Evolutionary conservation across 2,888 invertebrate species (phyloP).

Genomic region (Meiosimyza platycephala): DNA sequence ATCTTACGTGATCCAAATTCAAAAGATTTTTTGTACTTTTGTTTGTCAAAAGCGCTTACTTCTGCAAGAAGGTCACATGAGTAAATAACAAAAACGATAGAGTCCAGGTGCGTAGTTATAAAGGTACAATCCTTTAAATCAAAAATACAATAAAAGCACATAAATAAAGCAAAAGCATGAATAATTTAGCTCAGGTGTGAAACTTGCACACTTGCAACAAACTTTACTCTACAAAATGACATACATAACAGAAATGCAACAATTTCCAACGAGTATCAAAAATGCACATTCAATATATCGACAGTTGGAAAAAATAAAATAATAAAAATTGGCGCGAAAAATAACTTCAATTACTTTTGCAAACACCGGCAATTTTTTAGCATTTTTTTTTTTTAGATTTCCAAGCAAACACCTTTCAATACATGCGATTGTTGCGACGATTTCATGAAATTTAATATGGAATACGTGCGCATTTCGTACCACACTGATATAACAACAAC

Average conservation of each 20-base stretch:
- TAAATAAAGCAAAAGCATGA: background rate
- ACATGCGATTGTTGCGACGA: slow-evolving; percentile 2
- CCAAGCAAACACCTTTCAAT: slow-evolving; percentile 15
- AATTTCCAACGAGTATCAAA: too few species aligned
- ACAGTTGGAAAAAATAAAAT: background rate
- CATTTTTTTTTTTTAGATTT: slow-evolving; percentile 2
- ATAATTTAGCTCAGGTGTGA: slow-evolving; percentile 45
- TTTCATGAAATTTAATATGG: background rate
- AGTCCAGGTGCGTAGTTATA: background rate
- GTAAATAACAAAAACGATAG: too few species aligned
- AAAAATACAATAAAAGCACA: background rate
- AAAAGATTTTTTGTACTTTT: too few species aligned
- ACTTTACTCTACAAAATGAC: too few species aligned
- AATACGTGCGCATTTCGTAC: too few species aligned
- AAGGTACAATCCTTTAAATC: slow-evolving; percentile 19
- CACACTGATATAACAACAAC: slow-evolving; percentile 28
- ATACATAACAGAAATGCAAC: too few species aligned
- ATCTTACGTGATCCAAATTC: too few species aligned
- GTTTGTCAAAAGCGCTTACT: too few species aligned
- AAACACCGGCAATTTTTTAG: background rate
- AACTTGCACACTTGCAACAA: slow-evolving; percentile 42
- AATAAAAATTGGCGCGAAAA: background rate
- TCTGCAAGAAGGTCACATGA: too few species aligned
- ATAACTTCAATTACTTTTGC: background rate
- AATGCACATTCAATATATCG: too few species aligned